phyloP scores from a whole-genome alignment of 30 jellyfish, hydroid and myxozoan species.

The Aurelia aurita region DNA sequence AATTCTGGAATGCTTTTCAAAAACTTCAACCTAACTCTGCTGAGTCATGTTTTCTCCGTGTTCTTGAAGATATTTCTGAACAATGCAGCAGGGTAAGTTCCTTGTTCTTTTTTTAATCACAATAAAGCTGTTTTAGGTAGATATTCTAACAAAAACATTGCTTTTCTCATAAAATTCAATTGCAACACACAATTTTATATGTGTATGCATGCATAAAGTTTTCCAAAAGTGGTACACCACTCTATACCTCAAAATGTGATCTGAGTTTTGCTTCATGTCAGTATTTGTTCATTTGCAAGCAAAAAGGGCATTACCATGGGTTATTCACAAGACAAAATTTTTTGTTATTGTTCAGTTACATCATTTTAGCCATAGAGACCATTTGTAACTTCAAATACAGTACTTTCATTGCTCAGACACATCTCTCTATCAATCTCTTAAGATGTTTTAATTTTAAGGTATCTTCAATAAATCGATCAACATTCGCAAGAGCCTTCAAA shows the following conservation, averaged over 20 bases:
- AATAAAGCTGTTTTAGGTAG: background rate
- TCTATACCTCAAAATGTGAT: no score
- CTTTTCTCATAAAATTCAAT: background rate
- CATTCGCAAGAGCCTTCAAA: constrained; percentile 48
- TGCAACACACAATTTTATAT: no score
- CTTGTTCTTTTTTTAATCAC: background rate
- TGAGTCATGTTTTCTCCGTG: constrained; percentile 29
- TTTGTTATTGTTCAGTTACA: background rate
- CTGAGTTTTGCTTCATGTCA: no score
- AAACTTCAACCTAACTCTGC: constrained; percentile 15
- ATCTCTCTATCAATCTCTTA: background rate
- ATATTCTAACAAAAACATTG: background rate
- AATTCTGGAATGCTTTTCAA: constrained; percentile 19
- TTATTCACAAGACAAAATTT: background rate
- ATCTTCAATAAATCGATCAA: constrained; percentile 6
- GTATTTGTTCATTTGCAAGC: no score
- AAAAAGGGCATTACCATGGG: no score
- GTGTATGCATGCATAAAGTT: no score
- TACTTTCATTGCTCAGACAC: constrained; percentile 2
- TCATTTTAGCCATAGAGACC: no score
- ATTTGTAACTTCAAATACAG: no score
- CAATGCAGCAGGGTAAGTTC: constrained; percentile 30
- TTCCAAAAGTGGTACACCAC: no score
- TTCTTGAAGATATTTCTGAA: constrained; percentile 19
- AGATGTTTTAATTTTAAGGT: background rate